phyloP scores from a whole-genome alignment of 2,888 invertebrate species.

The Pemphredon lugubris region DNA sequence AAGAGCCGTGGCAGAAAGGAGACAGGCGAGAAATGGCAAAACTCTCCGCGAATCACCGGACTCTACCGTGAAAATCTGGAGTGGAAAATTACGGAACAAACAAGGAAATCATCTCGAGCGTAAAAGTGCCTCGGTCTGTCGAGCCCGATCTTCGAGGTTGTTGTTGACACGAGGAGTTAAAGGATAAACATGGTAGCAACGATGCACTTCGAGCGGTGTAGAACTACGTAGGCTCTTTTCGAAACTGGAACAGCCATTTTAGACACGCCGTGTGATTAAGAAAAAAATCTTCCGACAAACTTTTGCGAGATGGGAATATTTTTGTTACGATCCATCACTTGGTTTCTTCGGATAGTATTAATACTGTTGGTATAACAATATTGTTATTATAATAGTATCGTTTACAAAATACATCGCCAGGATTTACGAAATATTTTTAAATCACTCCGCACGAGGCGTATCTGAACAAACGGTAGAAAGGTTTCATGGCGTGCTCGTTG shows the following conservation, averaged over 20 bases:
- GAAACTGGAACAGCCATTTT: neutral
- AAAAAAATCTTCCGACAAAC: neutral
- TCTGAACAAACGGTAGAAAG: neutral
- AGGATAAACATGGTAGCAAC: conserved; percentile 14
- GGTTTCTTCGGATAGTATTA: no score
- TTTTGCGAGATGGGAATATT: no score
- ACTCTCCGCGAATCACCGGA: neutral
- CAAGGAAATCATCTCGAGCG: conserved; percentile 38
- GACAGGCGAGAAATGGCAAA: neutral
- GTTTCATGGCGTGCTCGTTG: neutral
- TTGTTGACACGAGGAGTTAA: conserved; percentile 36
- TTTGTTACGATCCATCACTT: no score
- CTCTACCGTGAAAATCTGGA: neutral
- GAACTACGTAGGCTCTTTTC: no score
- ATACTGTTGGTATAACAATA: no score
- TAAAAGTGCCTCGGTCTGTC: conserved; percentile 4
- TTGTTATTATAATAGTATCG: no score
- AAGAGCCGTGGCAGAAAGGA: no score
- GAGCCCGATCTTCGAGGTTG: conserved; percentile 1
- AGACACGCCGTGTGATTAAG: neutral
- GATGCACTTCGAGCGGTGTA: neutral
- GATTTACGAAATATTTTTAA: neutral
- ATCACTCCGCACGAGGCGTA: neutral
- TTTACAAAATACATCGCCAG: no score
- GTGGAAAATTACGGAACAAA: neutral